Conservation (phyloP, 2,113 vertebrate genomes). For the Bujurquina vittata region DNA sequence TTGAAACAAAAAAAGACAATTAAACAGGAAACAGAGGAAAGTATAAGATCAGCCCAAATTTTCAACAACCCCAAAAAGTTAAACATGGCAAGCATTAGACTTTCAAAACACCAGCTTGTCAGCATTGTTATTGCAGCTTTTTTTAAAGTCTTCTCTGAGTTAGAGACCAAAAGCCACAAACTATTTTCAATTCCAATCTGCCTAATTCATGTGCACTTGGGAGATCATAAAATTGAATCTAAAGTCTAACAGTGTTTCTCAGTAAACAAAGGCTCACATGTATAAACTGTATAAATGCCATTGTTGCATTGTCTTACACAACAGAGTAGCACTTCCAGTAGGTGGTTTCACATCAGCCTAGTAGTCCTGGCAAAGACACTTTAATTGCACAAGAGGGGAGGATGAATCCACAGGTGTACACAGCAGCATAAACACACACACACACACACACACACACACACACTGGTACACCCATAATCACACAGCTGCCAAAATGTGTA, state of each 20-base stretch:
- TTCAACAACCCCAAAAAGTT: not conserved
- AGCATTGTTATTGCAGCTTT: not conserved
- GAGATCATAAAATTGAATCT: not conserved
- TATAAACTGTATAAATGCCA: too few species aligned
- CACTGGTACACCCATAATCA: not conserved
- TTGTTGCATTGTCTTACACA: not conserved
- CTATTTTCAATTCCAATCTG: not conserved
- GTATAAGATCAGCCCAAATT: rapidly evolving
- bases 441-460: not conserved
- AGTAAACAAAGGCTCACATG: not conserved
- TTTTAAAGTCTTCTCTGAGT: not conserved
- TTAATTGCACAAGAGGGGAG: slow-evolving; percentile 33
- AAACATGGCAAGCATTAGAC: not conserved
- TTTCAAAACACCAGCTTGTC: not conserved
- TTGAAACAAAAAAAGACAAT: not conserved
- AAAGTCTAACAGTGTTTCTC: not conserved
- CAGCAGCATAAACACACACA: not conserved
- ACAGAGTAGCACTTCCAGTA: not conserved
- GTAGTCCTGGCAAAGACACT: slow-evolving; percentile 36
- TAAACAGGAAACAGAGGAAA: not conserved
- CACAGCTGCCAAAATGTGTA: slow-evolving; percentile 63
- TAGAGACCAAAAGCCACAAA: not conserved
- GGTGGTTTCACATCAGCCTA: slow-evolving; percentile 51
- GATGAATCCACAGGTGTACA: slow-evolving; percentile 39
- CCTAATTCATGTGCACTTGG: not conserved